Conservation (phyloP, 2,113 vertebrate genomes). For the Elaphurus davidianus region DNA sequence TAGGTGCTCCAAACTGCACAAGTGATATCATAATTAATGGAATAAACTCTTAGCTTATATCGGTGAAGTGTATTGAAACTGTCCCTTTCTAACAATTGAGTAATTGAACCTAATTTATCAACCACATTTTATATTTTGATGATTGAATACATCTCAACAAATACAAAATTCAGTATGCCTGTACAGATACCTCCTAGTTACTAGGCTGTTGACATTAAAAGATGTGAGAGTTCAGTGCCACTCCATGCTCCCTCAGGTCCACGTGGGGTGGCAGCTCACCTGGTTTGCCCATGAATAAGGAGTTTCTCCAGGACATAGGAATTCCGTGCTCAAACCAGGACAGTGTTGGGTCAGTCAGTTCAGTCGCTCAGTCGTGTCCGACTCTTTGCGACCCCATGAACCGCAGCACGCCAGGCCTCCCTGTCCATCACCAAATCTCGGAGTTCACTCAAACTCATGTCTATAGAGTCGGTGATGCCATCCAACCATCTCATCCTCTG, state of each 20-base stretch:
- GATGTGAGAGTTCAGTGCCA: too few species aligned
- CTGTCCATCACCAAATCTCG: too few species aligned
- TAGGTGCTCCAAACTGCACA: background rate
- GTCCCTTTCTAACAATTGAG: background rate
- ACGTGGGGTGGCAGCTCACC: rapidly evolving
- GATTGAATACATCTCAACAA: background rate
- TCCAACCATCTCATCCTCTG: too few species aligned
- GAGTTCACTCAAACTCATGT: too few species aligned
- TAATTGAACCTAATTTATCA: background rate
- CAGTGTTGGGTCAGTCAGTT: background rate
- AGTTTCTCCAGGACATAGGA: background rate
- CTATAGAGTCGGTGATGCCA: too few species aligned
- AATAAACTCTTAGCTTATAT: background rate
- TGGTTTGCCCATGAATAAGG: background rate
- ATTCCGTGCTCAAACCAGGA: background rate
- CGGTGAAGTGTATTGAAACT: background rate
- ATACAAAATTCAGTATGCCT: background rate
- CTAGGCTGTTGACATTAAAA: background rate
- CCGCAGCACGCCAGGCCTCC: too few species aligned
- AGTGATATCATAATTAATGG: background rate
- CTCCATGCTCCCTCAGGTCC: background rate
- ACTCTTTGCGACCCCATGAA: too few species aligned
- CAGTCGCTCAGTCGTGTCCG: too few species aligned
- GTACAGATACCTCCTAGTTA: background rate
- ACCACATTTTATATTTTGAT: background rate